A percentile compares a stretch with the other conserved stretches of the same genome.
Conservation (phyloP, 2,888 invertebrate genomes). For the Hylaea fasciaria region DNA sequence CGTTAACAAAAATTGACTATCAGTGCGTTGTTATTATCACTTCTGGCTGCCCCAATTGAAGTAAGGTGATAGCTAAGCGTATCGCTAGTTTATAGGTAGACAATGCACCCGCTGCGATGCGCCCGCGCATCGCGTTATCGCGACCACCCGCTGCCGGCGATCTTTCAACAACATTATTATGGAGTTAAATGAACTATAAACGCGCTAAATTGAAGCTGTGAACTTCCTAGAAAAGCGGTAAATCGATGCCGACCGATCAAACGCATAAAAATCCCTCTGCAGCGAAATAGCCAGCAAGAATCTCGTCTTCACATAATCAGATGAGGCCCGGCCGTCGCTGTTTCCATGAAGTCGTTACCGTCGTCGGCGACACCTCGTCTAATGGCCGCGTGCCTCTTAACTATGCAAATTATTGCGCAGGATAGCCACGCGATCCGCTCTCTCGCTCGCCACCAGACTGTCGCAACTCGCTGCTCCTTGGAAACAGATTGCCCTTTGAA, state of each 20-base stretch:
- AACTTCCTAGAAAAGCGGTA: conserved; percentile 46
- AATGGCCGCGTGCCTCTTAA: conserved; percentile 58
- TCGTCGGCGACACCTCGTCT: conserved; percentile 63
- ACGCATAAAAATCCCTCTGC: conserved; percentile 51
- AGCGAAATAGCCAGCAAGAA: conserved; percentile 44
- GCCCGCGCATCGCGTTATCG: conserved; percentile 57
- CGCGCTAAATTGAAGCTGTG: conserved; percentile 18
- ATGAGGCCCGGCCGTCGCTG: conserved; percentile 31
- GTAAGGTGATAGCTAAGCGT: conserved; percentile 42
- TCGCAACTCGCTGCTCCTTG: conserved; percentile 51
- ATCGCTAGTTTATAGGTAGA: conserved; percentile 57
- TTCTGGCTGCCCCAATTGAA: conserved; percentile 43
- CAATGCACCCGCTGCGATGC: conserved; percentile 55
- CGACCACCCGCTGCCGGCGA: conserved; percentile 60
- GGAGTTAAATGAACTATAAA: conserved; percentile 46
- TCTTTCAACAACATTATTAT: conserved; percentile 54
- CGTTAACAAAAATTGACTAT: conserved; percentile 8
- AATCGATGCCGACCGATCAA: conserved; percentile 45
- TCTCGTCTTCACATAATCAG: conserved; percentile 55
- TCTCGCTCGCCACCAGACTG: conserved; percentile 38
- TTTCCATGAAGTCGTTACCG: conserved; percentile 65
- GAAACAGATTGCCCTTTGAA: conserved; percentile 49
- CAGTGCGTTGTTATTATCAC: conserved; percentile 38
- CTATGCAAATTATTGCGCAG: conserved; percentile 60
- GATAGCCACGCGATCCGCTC: conserved; percentile 34